Evolutionary conservation across 1,140 invertebrate species (phyloP).

Genomic region (Procambarus clarkii): DNA sequence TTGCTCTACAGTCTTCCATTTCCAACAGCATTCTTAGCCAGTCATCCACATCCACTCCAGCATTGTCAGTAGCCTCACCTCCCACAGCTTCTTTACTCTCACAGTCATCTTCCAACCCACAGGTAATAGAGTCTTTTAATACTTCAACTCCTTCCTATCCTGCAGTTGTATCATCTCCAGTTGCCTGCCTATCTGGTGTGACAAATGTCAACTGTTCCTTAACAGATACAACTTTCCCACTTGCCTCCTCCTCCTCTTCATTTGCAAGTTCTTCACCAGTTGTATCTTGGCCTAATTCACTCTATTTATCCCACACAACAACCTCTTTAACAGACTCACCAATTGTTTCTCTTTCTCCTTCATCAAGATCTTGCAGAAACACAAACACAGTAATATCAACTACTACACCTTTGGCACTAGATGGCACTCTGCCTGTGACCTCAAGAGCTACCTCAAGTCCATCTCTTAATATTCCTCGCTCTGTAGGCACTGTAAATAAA

Average conservation of each 20-base stretch:
- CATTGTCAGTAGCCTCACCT: not conserved
- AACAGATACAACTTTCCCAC: not conserved
- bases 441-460: not conserved
- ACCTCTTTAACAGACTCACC: constrained; percentile 18
- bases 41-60: not conserved
- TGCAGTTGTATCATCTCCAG: not conserved
- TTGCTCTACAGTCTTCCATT: not conserved
- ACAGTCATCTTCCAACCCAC: not conserved
- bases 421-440: not conserved
- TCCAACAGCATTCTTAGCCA: constrained; percentile 17
- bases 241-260: not conserved
- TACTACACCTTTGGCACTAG: not conserved
- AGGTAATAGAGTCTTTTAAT: not conserved
- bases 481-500: not conserved
- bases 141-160: not conserved
- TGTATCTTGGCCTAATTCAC: constrained; percentile 31
- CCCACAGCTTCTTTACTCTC: not conserved
- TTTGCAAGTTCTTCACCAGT: not conserved
- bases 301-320: constrained; percentile 13
- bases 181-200: not conserved
- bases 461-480: not conserved
- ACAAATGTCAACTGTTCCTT: not conserved
- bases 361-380: constrained; percentile 20
- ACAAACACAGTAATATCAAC: not conserved
- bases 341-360: constrained; percentile 13